Base-by-base conservation (phyloP, 2,888 invertebrate species). In the Gastrophysa polygoni region DNA sequence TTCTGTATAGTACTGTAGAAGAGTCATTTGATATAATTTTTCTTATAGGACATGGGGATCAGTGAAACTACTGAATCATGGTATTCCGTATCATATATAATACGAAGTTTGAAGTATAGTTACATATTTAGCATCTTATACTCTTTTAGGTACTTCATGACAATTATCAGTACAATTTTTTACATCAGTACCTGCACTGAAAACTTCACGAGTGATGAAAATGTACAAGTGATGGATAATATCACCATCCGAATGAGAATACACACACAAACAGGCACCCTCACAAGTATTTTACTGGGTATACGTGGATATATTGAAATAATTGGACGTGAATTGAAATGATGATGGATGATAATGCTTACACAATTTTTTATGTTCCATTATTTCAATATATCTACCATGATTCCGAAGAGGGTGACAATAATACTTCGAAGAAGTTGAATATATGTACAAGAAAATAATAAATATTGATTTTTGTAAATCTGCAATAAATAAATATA, bases 221-320 rank as follows among this genome's bases (percentile, higher is more conserved):
- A 70, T 71, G 66, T 72, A 75, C 71, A 74, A 68, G 71, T 74
- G 73, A 69, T 73, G 73, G 74, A 73, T 65, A 63, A 67, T 67
- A 68, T 71, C 68, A 69, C 71, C 69, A 66, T 70, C 71, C 70
- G 65, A 61, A 62, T 67, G 62, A n/a, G n/a, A 66, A 65, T 54
- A 63, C 59, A 64, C 56, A 65, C 63, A 69, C 66, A 68, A 14
- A 38, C 55, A 48, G 49, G 48, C 55, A 51, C 18, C 38, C n/a
- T 52, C 14, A 32, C 28, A 50, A 4, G 17, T 62, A 44, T 58
- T 50, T 47, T 32, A 55, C 56, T 55, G 47, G 20, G 55, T 64
- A 63, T 66, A 50, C 64, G 66, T 68, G 69, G 71, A 73, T 72
- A 71, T 72, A 71, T 71, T 68, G 66, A 69, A 70, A 68, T 66